Conservation (phyloP, 1,140 invertebrate genomes). For the Philotrypesis tridentata region DNA sequence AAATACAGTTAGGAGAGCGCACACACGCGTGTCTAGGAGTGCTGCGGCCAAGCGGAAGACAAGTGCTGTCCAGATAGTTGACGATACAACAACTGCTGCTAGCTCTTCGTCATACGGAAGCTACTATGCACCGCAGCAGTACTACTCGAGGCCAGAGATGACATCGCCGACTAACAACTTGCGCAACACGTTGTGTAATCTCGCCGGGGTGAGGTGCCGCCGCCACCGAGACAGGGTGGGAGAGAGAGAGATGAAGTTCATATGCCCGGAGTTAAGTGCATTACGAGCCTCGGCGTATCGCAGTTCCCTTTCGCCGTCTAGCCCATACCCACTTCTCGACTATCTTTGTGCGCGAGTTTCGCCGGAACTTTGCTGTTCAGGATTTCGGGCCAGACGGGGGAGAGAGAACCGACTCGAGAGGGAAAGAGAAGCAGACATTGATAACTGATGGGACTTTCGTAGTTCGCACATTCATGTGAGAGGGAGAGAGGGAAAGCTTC, state of each 20-base stretch:
- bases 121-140: background rate
- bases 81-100: background rate
- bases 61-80: slow-evolving; percentile 14
- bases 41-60: slow-evolving; percentile 7
- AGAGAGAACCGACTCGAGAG: background rate
- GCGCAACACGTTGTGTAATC: slow-evolving; percentile 41
- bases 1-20: background rate
- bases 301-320: background rate
- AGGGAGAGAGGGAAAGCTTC: background rate
- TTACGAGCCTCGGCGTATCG: slow-evolving; percentile 16
- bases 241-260: slow-evolving; percentile 12
- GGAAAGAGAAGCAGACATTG: slow-evolving; percentile 18
- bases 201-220: background rate
- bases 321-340: background rate
- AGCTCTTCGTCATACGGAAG: background rate
- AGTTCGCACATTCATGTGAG: background rate
- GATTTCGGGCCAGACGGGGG: background rate
- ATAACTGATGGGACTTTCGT: slow-evolving; percentile 34
- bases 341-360: slow-evolving; percentile 17
- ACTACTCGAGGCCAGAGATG: slow-evolving; percentile 2
- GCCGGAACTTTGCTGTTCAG: background rate
- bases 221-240: background rate
- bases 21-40: background rate
- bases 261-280: slow-evolving; percentile 35
- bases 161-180: slow-evolving; percentile 19